Evolutionary conservation across 2,113 vertebrate species (phyloP).

Genomic region (Austrofundulus limnaeus): DNA sequence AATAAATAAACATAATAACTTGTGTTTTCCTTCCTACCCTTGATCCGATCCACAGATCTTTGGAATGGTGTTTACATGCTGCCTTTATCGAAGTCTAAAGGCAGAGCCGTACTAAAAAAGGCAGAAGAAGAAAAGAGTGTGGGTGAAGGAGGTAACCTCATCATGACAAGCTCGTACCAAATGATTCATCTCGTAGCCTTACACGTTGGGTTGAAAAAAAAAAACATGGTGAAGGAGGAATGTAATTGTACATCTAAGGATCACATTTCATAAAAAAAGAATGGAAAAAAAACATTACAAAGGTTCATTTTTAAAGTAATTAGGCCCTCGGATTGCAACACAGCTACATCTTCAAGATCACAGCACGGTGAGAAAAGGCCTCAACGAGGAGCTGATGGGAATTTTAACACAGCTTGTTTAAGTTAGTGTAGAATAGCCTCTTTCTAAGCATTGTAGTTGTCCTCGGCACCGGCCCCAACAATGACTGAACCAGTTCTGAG

Average conservation of each 20-base stretch:
- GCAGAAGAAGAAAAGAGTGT: slow-evolving; percentile 8
- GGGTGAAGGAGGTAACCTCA: slow-evolving; percentile 41
- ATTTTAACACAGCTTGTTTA: slow-evolving; percentile 28
- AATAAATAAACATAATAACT: slow-evolving; percentile 1
- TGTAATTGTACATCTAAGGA: slow-evolving; percentile 42
- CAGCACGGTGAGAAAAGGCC: slow-evolving; percentile 15
- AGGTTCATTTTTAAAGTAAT: slow-evolving; percentile 49
- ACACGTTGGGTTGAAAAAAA: slow-evolving; percentile 4
- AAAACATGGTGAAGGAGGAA: slow-evolving; percentile 22
- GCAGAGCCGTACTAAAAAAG: slow-evolving; percentile 85
- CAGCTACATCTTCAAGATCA: slow-evolving; percentile 38
- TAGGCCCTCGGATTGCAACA: slow-evolving; percentile 40
- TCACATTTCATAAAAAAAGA: slow-evolving; percentile 40
- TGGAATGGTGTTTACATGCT: slow-evolving; percentile 97
- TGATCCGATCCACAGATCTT: slow-evolving; percentile 80
- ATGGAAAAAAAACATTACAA: slow-evolving; percentile 30
- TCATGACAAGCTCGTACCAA: slow-evolving; percentile 23
- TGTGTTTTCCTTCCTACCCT: not conserved
- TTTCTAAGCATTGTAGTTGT: slow-evolving; percentile 28
- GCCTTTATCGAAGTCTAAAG: slow-evolving; percentile 91
- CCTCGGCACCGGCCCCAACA: slow-evolving; percentile 28
- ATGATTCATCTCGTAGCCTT: slow-evolving; percentile 47
- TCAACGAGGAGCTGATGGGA: slow-evolving; percentile 37
- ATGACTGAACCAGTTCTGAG: slow-evolving; percentile 8
- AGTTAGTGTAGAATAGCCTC: slow-evolving; percentile 37